phyloP scores from a whole-genome alignment of 2,113 vertebrate genomes.

The Lycocorax pyrrhopterus region DNA sequence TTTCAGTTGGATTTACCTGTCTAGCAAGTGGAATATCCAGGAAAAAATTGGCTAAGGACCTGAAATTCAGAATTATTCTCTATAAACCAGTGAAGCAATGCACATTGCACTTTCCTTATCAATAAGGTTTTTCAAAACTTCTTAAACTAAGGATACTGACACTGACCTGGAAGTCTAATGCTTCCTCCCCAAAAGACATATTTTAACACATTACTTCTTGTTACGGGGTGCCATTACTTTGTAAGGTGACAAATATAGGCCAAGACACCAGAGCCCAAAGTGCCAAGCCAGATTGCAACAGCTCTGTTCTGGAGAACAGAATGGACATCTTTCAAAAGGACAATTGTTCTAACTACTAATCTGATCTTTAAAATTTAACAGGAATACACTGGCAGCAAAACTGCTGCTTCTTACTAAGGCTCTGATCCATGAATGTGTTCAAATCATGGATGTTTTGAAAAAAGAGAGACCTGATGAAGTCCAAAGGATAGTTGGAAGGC shows the following conservation, averaged over 20 bases:
- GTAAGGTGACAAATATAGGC: not conserved
- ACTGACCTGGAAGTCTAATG: not conserved
- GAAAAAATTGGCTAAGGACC: not conserved
- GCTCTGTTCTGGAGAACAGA: not conserved
- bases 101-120: not conserved
- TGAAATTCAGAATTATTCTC: not conserved
- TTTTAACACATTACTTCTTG: not conserved
- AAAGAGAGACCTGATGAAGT: not conserved
- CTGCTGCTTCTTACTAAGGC: not conserved
- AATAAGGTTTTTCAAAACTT: not conserved
- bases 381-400: not conserved
- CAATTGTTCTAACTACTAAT: not conserved
- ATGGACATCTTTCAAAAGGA: not conserved
- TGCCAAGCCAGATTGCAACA: not conserved
- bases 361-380: not conserved
- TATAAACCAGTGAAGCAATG: not conserved
- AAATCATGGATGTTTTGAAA: not conserved
- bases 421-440: not conserved
- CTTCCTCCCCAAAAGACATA: not conserved
- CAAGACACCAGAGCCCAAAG: not conserved
- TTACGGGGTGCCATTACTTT: fast-evolving
- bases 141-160: not conserved
- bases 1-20: not conserved
- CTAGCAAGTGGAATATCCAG: fast-evolving
- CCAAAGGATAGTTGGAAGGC: not conserved